Evolutionary conservation across 2,797 vertebrate genomes (phyloP).

Genomic region (Cossypha heuglini): DNA sequence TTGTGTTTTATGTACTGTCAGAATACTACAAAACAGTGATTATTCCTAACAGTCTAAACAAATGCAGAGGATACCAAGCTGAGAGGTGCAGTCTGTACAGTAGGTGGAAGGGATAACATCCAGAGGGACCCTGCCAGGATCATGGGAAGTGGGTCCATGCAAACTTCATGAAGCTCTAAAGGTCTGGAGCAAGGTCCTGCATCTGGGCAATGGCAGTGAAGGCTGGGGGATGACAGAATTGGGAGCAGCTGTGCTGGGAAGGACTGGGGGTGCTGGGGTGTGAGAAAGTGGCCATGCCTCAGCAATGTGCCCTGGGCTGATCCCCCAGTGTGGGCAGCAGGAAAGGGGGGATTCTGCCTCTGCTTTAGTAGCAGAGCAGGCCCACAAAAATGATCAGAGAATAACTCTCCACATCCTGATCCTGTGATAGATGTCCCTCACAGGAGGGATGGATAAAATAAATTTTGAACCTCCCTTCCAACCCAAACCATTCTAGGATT

Average conservation of each 20-base stretch:
- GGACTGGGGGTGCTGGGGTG: neutral
- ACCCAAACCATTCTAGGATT: neutral
- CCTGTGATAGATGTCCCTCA: too few species aligned
- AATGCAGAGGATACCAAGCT: neutral
- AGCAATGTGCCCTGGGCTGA: neutral
- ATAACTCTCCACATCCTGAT: too few species aligned
- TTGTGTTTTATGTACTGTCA: neutral
- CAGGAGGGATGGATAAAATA: neutral
- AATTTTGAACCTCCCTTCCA: neutral
- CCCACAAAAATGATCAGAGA: too few species aligned
- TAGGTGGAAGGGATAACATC: neutral
- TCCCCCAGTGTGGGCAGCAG: neutral
- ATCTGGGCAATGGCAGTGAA: neutral
- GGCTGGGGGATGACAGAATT: neutral
- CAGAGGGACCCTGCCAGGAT: neutral
- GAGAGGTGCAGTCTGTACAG: rapidly evolving
- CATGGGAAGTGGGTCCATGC: rapidly evolving
- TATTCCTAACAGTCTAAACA: neutral
- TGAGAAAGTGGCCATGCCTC: too few species aligned
- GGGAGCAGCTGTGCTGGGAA: neutral
- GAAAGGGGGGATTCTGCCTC: rapidly evolving
- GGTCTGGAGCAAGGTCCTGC: neutral
- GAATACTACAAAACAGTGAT: neutral
- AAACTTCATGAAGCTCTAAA: neutral
- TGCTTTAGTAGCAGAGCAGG: neutral